Base-by-base conservation (phyloP, 2,797 vertebrate genomes). In the Amniataba percoides region DNA sequence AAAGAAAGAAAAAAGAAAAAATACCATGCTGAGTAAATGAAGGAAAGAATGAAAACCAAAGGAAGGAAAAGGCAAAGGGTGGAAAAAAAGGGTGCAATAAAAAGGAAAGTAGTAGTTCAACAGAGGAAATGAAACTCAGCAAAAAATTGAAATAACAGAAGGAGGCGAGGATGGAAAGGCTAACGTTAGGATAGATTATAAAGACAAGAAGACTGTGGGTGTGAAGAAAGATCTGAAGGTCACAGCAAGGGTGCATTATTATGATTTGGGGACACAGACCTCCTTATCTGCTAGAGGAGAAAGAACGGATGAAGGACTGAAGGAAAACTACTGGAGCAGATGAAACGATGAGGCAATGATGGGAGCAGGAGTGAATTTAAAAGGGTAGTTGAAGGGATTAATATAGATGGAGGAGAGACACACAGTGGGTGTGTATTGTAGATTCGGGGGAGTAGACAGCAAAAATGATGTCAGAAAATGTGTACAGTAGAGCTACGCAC, bases 11-110 rank as follows among this genome's bases (percentile, higher is more conserved):
- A 51, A 31, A 42, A 25, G 39, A 53, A 39, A 36, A 61, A 75
- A 59, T 7, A 55, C n/a, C 51, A 73, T 23, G 27, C 36, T n/a
- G 76, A 58, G 16, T 52, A 67, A 63, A 39, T 3, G 2, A 59
- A 75, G n/a, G 15, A 58, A 55, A 58, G 59, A 73, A 46, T 39
- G 46, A 74, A 74, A 61, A 18, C 25, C 25, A 19, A n/a, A 66
- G 8, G 53, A 18, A 55, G 5, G n/a, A 53, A 25, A 56, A 19
- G 9, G 23, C 6, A 52, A 34, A 19, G 27, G 21, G 16, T 58
- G 9, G 52, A 66, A 58, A 58, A 56, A 43, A 59, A 53, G 10
- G 13, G 15, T 18, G n/a, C 11, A 46, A 19, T 39, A 48, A 53
- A 27, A 53, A 51, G 59, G 27, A 60, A 39, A 46, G 19, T 51